Conservation (phyloP, 1,140 invertebrate species). For the Hyphantria cunea region DNA sequence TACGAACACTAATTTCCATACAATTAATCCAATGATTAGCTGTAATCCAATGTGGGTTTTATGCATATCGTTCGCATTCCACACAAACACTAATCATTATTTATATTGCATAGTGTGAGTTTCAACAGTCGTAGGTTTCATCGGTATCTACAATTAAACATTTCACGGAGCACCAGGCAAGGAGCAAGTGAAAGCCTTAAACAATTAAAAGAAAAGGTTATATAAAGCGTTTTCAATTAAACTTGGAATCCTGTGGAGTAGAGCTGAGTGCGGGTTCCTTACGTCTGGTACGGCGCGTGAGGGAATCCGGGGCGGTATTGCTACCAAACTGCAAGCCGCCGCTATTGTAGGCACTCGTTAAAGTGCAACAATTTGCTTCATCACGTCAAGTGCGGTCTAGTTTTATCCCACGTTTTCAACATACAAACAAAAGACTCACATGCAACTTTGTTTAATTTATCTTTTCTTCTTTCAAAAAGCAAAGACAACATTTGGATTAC, state of each 20-base stretch:
- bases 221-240: constrained; percentile 74
- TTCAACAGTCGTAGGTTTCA: constrained; percentile 38
- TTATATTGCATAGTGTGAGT: constrained; percentile 32
- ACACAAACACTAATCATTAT: constrained; percentile 28
- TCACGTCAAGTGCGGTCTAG: constrained; percentile 39
- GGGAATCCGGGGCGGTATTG: constrained; percentile 56
- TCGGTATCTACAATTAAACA: constrained; percentile 39
- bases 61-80: constrained; percentile 38
- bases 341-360: constrained; percentile 48
- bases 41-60: constrained; percentile 56
- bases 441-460: constrained; percentile 3
- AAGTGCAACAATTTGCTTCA: constrained; percentile 61
- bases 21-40: constrained; percentile 75
- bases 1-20: constrained; percentile 70
- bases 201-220: constrained; percentile 72
- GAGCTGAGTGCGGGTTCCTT: constrained; percentile 50
- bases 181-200: constrained; percentile 51
- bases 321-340: constrained; percentile 51
- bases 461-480: not conserved
- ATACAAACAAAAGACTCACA: constrained; percentile 12
- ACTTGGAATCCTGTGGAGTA: constrained; percentile 63
- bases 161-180: constrained; percentile 30
- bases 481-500: no score
- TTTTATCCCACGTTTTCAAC: constrained; percentile 32
- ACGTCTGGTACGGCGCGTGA: constrained; percentile 49